Evolutionary conservation across 2,888 invertebrate genomes (phyloP), one percentile per base, ranked within the genome.

Genomic region (Aleiodes leptofemur): DNA sequence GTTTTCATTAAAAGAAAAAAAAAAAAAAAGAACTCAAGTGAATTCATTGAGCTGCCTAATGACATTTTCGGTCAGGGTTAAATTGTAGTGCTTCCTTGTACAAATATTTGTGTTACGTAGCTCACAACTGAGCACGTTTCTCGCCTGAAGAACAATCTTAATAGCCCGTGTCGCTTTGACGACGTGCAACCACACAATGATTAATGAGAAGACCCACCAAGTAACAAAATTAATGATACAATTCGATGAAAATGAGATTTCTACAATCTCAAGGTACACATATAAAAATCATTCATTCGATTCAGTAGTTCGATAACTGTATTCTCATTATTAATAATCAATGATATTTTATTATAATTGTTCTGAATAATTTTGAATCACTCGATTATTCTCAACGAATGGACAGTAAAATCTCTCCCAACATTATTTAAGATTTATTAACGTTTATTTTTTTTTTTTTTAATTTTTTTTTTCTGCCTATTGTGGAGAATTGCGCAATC

Each of bases 151-250:
- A 69, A 57, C 34, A 69, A 50, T 73, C 14, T 74, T 71, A 70
- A 38, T 71, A 70, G 71, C 43, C 43, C 71, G 64, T 71, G 70
- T 74, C 71, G 51, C 61, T n/a, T 31, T 71, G 71, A 69, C 74
- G 8, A 59, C 74, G 38, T 38, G 64, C 48, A 55, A 66, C 23
- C 61, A 29, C n/a, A n/a, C n/a, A 64, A 75, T 72, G 75, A 75
- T 75, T 75, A 68, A 75, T 75, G 71, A 57, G 43, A 59, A 14
- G 34, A 14, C 38, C 14, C 56, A 66, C 11, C 64, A 29, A 50
- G 23, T 56, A 72, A 69, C 48, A 75, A 72, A 66, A 75, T 75
- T 72, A 75, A 75, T 75, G 71, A 72, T 69, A 34, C 14, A 4
- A 38, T 38, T 14, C 23, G 8, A 38, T 57, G 61, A 61, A 69